A percentile compares a stretch with the other conserved stretches of the same genome.
Conservation (phyloP, 1,140 invertebrate genomes). For the Drosophila dunni region DNA sequence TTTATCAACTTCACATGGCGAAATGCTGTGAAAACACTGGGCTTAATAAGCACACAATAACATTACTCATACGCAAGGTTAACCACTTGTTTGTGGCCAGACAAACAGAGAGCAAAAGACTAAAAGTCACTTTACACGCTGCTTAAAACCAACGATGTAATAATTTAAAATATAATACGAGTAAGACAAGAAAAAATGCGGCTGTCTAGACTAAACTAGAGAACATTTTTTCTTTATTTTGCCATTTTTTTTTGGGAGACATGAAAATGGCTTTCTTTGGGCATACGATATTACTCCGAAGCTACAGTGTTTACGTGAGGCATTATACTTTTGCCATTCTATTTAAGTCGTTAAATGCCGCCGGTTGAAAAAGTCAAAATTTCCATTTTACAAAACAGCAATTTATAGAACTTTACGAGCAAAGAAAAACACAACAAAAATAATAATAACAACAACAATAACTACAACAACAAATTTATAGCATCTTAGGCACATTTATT, state of each 20-base stretch:
- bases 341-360: slow-evolving; percentile 69
- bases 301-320: slow-evolving; percentile 24
- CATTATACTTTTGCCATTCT: slow-evolving; percentile 52
- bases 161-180: slow-evolving; percentile 51
- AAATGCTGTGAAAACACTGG: slow-evolving; percentile 42
- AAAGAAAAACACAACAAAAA: neutral
- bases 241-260: slow-evolving; percentile 14
- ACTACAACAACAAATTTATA: slow-evolving; percentile 24
- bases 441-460: slow-evolving; percentile 23
- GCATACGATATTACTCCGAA: neutral
- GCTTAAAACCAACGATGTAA: slow-evolving; percentile 48
- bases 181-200: slow-evolving; percentile 21
- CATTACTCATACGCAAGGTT: slow-evolving; percentile 79
- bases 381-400: slow-evolving; percentile 44
- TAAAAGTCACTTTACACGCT: slow-evolving; percentile 5
- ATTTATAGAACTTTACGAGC: slow-evolving; percentile 71
- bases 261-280: slow-evolving; percentile 49
- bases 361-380: slow-evolving; percentile 44
- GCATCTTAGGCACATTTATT: slow-evolving; percentile 67
- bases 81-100: slow-evolving; percentile 56
- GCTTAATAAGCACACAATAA: slow-evolving; percentile 60
- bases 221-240: slow-evolving; percentile 30
- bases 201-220: slow-evolving; percentile 69
- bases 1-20: slow-evolving; percentile 50
- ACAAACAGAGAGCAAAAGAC: slow-evolving; percentile 13